A percentile compares a stretch with the other conserved stretches of the same genome.
These are phyloP conservation scores for Lymantria monacha DNA, from an alignment of 2,888 invertebrate species.

Conservation along the genomic window DNA sequence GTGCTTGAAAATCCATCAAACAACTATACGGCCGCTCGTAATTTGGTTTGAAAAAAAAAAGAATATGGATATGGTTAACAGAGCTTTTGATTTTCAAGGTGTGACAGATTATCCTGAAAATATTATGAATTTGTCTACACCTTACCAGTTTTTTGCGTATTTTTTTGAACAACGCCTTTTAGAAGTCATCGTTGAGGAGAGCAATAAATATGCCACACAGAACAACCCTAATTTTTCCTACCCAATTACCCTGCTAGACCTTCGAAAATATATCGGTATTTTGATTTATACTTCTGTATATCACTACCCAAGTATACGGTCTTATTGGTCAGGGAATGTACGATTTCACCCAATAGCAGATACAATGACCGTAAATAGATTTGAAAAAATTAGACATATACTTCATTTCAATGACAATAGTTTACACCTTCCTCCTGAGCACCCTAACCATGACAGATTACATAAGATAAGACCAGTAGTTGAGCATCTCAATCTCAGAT, in stretches of 20 bases:
- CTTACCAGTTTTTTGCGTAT: neutral
- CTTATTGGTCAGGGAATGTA: neutral
- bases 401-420: neutral
- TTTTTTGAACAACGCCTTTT: neutral
- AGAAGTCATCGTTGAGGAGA: constrained; percentile 9
- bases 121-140: neutral
- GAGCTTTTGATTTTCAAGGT: neutral
- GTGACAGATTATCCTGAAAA: neutral
- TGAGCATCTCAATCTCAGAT: neutral
- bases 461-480: neutral
- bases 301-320: constrained; percentile 18
- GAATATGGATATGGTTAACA: neutral
- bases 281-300: constrained; percentile 25
- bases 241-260: constrained; percentile 1
- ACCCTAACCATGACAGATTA: no score
- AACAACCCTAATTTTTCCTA: constrained; percentile 17
- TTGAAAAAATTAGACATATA: constrained; percentile 1
- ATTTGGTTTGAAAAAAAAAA: neutral
- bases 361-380: neutral
- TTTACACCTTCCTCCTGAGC: neutral
- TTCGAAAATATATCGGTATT: constrained; percentile 10
- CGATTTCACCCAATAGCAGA: constrained; percentile 1
- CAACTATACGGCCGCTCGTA: no score
- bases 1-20: neutral
- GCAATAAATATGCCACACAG: constrained; percentile 18